These are phyloP conservation scores for Cheilosia vernalis DNA, from an alignment of 2,888 invertebrate species.

Conservation along the genomic window DNA sequence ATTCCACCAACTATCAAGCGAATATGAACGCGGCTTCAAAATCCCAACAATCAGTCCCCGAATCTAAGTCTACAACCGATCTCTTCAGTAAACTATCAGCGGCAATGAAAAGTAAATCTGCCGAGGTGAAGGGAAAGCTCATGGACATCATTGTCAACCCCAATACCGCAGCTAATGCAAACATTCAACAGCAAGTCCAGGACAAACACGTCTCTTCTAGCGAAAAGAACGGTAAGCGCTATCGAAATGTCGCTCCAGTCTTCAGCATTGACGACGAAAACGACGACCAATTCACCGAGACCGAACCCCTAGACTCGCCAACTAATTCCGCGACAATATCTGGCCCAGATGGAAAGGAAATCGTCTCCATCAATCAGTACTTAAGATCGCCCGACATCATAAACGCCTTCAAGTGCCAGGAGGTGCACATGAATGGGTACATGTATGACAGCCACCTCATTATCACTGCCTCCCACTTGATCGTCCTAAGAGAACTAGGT, in stretches of 20 bases:
- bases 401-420: slow-evolving; percentile 95
- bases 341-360: slow-evolving; percentile 89
- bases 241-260: slow-evolving; percentile 95
- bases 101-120: slow-evolving; percentile 95
- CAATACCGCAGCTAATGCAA: slow-evolving; percentile 80
- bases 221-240: slow-evolving; percentile 93
- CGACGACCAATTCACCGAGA: slow-evolving; percentile 83
- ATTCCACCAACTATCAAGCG: slow-evolving; percentile 77
- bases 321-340: slow-evolving; percentile 83
- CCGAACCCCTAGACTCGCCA: slow-evolving; percentile 77
- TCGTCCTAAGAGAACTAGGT: slow-evolving; percentile 90
- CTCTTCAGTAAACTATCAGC: slow-evolving; percentile 92
- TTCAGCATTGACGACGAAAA: slow-evolving; percentile 97
- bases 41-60: slow-evolving; percentile 27
- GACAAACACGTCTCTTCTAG: slow-evolving; percentile 93
- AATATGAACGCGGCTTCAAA: slow-evolving; percentile 44
- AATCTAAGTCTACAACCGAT: slow-evolving; percentile 83
- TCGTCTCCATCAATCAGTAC: slow-evolving; percentile 91
- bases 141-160: slow-evolving; percentile 97
- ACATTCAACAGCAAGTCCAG: slow-evolving; percentile 77
- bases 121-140: slow-evolving; percentile 95
- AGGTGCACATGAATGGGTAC: slow-evolving; percentile 94
- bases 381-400: slow-evolving; percentile 92
- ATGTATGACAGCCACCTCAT: slow-evolving; percentile 95
- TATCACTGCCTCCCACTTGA: slow-evolving; percentile 93